These are phyloP conservation scores for Vicugna pacos DNA, from an alignment of 2,113 vertebrate species.

Conservation along the genomic window DNA sequence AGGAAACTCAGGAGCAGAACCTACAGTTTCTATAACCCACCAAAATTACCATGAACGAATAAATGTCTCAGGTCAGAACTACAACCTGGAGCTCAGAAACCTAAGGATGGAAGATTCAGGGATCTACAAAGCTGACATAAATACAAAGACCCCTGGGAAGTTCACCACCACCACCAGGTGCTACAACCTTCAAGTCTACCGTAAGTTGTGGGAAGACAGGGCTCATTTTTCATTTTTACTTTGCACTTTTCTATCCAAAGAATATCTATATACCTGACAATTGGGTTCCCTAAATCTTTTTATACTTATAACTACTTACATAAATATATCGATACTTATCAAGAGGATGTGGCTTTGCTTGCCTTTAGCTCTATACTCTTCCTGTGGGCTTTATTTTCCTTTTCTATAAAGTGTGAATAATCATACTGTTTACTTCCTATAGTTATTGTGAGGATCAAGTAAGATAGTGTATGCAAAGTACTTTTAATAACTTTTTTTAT, in stretches of 20 bases:
- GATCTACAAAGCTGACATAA: constrained; percentile 72
- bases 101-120: constrained; percentile 72
- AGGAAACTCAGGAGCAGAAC: neutral
- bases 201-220: constrained; percentile 60
- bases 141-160: rapidly evolving
- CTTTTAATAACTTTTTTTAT: neutral
- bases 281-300: neutral
- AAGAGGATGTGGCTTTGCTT: neutral
- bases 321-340: neutral
- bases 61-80: constrained; percentile 27
- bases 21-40: neutral
- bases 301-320: neutral
- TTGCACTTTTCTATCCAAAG: constrained; percentile 7
- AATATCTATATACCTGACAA: neutral
- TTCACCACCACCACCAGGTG: neutral
- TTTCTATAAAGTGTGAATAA: constrained; percentile 33
- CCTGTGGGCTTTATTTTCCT: neutral
- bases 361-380: neutral
- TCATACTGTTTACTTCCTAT: neutral
- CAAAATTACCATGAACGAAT: constrained; percentile 61
- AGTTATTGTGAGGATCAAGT: neutral
- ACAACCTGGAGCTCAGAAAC: constrained; percentile 59
- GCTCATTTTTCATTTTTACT: neutral
- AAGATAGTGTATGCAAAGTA: neutral
- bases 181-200: constrained; percentile 69